These are phyloP conservation scores for Drosophila percnosoma DNA, from an alignment of 2,888 invertebrate species.

Conservation along the genomic window DNA sequence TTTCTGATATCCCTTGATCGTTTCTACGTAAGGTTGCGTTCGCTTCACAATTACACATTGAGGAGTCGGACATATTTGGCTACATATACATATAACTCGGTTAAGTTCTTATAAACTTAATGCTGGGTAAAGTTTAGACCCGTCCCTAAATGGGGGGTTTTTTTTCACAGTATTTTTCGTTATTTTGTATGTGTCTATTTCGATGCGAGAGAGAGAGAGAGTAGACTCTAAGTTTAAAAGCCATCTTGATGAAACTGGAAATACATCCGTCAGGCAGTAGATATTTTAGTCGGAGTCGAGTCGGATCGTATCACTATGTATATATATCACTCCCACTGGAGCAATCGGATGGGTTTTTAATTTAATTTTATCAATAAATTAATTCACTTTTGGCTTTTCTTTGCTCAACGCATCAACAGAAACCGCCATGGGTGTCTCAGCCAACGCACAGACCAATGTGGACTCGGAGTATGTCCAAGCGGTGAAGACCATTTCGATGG, in stretches of 20 bases:
- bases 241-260: neutral
- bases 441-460: constrained; percentile 89
- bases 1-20: neutral
- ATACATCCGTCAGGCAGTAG: neutral
- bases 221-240: neutral
- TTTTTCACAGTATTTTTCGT: neutral
- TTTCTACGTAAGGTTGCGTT: neutral
- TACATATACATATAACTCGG: neutral
- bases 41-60: neutral
- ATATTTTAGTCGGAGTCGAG: neutral
- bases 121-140: neutral
- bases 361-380: neutral
- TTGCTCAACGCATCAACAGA: constrained; percentile 85
- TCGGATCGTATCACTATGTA: neutral
- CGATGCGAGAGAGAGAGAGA: neutral
- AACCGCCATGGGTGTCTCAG: constrained; percentile 92
- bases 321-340: neutral
- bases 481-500: constrained; percentile 87
- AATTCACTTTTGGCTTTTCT: neutral
- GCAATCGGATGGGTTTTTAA: neutral
- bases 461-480: constrained; percentile 90
- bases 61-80: neutral
- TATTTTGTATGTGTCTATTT: neutral
- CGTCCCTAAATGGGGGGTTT: neutral
- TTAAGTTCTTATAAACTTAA: neutral